Evolutionary conservation across 2,797 vertebrate species (phyloP).

Genomic region (Passerculus sandwichensis): DNA sequence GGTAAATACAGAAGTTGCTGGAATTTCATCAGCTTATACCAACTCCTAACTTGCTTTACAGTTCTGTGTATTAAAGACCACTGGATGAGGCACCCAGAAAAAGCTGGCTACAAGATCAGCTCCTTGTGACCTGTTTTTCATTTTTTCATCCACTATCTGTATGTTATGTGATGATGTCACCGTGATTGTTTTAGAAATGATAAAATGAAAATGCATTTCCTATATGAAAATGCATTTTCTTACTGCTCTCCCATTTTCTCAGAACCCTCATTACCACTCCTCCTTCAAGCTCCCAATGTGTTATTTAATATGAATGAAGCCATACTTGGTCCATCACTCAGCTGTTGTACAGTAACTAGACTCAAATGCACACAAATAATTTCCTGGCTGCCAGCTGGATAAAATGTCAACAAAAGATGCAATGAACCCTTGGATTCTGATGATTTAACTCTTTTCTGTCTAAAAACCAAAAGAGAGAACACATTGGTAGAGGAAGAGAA

Average conservation of each 20-base stretch:
- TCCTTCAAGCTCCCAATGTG: background rate
- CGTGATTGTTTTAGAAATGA: background rate
- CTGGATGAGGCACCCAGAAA: background rate
- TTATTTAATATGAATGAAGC: background rate
- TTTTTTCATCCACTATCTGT: background rate
- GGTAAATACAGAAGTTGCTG: background rate
- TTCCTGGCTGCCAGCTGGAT: background rate
- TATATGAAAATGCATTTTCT: background rate
- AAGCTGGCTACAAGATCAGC: background rate
- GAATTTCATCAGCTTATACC: background rate
- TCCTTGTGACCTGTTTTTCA: background rate
- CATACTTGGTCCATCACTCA: background rate
- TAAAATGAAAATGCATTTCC: background rate
- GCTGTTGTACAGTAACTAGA: conserved; percentile 4
- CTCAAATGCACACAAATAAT: background rate
- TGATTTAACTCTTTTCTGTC: background rate
- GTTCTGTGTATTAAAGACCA: background rate
- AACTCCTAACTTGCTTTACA: background rate
- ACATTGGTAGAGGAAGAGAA: background rate
- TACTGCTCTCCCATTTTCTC: background rate
- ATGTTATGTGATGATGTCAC: background rate
- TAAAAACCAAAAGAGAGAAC: background rate
- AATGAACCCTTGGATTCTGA: background rate
- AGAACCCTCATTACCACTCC: background rate
- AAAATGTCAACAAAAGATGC: background rate